phyloP scores from a whole-genome alignment of 1,140 invertebrate genomes.

The Leptinotarsa texana region DNA sequence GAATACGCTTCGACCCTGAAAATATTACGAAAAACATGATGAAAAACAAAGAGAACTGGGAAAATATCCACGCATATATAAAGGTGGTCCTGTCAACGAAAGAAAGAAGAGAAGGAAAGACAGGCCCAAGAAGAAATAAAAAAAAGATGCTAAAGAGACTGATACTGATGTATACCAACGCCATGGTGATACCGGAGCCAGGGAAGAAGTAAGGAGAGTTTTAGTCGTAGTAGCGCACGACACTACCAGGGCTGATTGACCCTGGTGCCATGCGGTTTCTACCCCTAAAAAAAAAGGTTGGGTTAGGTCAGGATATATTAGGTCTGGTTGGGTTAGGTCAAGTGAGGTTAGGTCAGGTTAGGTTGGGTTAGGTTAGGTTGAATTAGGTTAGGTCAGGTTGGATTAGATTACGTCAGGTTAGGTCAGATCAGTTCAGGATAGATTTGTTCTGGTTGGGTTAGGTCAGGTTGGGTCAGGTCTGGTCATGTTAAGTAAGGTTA shows the following conservation, averaged over 20 bases:
- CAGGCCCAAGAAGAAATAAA: background rate
- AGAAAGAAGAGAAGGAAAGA: background rate
- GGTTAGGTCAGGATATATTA: no score
- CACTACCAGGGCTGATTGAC: constrained; percentile 17
- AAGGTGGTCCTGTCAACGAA: background rate
- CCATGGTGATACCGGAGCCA: background rate
- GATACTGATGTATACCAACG: background rate
- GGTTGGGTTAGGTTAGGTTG: no score
- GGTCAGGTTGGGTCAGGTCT: no score
- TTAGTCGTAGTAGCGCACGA: constrained; percentile 6
- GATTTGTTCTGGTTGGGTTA: accelerated
- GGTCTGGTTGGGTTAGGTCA: no score
- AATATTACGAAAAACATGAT: background rate
- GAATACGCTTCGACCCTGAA: background rate
- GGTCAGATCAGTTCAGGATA: no score
- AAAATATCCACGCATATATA: background rate
- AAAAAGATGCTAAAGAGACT: background rate
- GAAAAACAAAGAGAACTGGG: background rate
- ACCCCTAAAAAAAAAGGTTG: no score
- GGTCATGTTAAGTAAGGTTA: no score
- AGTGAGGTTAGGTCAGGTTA: no score
- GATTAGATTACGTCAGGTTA: no score
- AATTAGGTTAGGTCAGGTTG: no score
- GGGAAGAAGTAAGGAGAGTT: background rate
- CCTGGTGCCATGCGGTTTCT: no score